Conservation (phyloP, 2,797 vertebrate species). For the Euthynnus affinis region DNA sequence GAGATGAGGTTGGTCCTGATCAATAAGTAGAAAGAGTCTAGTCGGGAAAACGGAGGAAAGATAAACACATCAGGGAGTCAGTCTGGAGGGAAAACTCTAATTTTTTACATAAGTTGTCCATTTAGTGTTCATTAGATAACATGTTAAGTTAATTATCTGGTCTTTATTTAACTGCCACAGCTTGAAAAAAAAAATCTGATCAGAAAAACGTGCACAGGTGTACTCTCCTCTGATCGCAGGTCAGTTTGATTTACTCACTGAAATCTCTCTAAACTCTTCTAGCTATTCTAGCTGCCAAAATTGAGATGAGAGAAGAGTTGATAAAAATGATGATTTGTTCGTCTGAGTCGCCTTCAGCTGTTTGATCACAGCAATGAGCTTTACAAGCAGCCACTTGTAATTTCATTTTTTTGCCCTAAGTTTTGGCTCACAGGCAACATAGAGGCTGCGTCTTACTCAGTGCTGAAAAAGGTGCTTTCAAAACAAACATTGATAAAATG, state of each 20-base stretch:
- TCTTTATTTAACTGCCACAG: neutral
- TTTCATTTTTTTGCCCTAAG: neutral
- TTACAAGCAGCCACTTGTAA: neutral
- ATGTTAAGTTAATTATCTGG: neutral
- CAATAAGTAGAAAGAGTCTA: conserved; percentile 55
- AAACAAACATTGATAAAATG: neutral
- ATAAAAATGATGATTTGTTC: neutral
- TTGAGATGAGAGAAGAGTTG: neutral
- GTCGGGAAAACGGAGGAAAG: conserved; percentile 29
- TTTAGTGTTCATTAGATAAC: neutral
- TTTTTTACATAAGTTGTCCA: conserved; percentile 21
- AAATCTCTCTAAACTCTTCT: neutral
- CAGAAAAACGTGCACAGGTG: neutral
- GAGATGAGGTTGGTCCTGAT: conserved; percentile 58
- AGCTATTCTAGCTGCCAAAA: neutral
- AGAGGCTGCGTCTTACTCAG: neutral
- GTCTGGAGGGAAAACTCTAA: conserved; percentile 1
- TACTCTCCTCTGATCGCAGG: no score
- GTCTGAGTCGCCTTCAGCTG: neutral
- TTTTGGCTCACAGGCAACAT: neutral
- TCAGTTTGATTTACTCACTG: neutral
- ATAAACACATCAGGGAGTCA: conserved; percentile 48
- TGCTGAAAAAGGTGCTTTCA: no score
- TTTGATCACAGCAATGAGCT: neutral
- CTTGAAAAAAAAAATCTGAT: neutral